Percentiles rank a stretch among this genome's conserved stretches.
phyloP scores from a whole-genome alignment of 2,113 vertebrate genomes.

The Pelusios castaneus region DNA sequence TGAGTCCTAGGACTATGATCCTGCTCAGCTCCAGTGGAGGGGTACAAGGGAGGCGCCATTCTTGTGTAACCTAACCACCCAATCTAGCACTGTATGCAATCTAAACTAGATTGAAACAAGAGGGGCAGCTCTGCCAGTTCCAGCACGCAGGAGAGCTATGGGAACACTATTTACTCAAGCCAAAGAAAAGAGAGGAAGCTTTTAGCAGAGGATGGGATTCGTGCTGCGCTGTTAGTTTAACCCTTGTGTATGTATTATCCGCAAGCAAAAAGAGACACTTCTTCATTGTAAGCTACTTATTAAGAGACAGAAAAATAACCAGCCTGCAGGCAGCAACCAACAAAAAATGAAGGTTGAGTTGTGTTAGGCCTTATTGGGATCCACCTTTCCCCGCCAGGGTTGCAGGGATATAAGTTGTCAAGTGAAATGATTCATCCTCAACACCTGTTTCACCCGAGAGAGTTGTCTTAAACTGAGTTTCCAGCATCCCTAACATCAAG shows the following conservation, averaged over 20 bases:
- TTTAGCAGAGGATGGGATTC: neutral
- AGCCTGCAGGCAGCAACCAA: neutral
- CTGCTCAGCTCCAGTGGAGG: neutral
- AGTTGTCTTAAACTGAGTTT: constrained; percentile 28
- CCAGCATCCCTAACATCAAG: neutral
- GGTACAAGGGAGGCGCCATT: neutral
- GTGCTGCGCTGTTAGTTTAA: neutral
- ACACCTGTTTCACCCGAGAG: constrained; percentile 45
- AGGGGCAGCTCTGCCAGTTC: neutral
- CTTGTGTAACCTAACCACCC: neutral
- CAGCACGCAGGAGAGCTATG: neutral
- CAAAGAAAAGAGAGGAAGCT: neutral
- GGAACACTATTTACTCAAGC: neutral
- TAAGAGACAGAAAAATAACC: neutral
- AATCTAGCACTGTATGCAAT: neutral
- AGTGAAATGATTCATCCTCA: constrained; percentile 42
- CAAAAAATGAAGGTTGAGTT: neutral
- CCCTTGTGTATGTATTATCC: neutral
- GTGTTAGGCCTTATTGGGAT: neutral
- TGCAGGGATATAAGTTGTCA: constrained; percentile 2
- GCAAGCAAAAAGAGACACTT: neutral
- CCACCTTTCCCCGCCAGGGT: neutral
- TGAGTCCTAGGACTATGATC: neutral
- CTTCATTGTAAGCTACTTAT: neutral
- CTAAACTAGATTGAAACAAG: neutral